Conservation (phyloP, 1,140 invertebrate species). For the Euschistus heros region DNA sequence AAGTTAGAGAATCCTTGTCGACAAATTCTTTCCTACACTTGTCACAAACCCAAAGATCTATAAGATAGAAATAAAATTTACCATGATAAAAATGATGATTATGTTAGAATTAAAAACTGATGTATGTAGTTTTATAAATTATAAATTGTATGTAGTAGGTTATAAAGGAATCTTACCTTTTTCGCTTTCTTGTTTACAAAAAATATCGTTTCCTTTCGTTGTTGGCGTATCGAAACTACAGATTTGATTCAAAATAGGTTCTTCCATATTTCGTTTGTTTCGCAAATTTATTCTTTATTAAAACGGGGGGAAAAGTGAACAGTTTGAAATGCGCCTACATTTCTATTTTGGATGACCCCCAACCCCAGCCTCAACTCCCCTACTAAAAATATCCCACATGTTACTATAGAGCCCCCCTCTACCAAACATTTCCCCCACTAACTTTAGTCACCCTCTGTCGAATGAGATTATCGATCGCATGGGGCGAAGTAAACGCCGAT, state of each 20-base stretch:
- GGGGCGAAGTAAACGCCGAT: no score
- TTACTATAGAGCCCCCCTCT: not conserved
- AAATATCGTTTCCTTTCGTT: not conserved
- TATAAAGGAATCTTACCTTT: not conserved
- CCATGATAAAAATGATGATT: not conserved
- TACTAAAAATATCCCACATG: constrained; percentile 1
- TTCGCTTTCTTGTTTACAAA: not conserved
- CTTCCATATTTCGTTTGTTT: not conserved
- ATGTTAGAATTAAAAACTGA: no score
- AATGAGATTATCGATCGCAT: no score
- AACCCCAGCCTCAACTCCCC: constrained; percentile 3
- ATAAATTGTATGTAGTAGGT: not conserved
- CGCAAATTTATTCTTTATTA: not conserved
- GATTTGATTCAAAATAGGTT: not conserved
- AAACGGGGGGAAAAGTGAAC: not conserved
- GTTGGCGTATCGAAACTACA: not conserved
- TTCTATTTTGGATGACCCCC: constrained; percentile 9
- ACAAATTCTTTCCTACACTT: constrained; percentile 15
- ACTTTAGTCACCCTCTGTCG: not conserved
- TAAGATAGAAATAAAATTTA: not conserved
- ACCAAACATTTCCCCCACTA: not conserved
- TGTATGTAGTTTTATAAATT: not conserved
- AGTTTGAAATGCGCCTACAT: not conserved
- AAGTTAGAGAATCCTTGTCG: constrained; percentile 4
- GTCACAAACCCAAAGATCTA: constrained; percentile 7